Percentiles rank a stretch among this genome's conserved stretches.
Conservation (phyloP, 2,888 invertebrate species). For the Lapara coniferarum region DNA sequence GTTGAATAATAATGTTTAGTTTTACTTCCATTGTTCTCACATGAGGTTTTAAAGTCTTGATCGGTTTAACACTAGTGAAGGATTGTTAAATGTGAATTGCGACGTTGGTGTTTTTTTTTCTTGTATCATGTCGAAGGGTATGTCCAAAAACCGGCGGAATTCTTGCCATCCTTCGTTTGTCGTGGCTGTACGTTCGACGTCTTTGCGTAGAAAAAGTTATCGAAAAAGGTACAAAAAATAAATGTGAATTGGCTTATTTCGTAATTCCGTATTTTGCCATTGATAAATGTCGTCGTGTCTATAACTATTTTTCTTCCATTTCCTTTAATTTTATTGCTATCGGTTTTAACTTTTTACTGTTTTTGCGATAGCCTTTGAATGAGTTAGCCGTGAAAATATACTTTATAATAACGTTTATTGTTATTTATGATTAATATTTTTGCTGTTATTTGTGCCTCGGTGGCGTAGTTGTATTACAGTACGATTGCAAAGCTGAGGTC, state of each 20-base stretch:
- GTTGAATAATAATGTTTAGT: conserved; percentile 39
- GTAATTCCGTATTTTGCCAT: conserved; percentile 29
- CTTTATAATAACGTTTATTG: not conserved
- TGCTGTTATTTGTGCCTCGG: conserved; percentile 28
- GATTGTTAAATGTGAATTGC: conserved; percentile 1
- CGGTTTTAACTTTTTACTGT: too few species aligned
- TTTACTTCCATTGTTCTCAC: conserved; percentile 40
- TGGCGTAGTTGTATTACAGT: too few species aligned
- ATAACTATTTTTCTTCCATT: too few species aligned
- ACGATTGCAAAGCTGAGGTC: too few species aligned
- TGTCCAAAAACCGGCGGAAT: conserved; percentile 36
- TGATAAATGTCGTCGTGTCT: too few species aligned
- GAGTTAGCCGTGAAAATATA: too few species aligned
- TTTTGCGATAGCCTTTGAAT: too few species aligned
- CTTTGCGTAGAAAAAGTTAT: conserved; percentile 47
- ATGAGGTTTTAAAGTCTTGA: conserved; percentile 28
- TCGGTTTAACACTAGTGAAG: not conserved
- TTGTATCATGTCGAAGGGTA: conserved; percentile 40
- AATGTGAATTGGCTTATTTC: not conserved
- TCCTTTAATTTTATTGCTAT: too few species aligned
- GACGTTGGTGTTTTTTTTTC: not conserved
- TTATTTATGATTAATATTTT: conserved; percentile 23
- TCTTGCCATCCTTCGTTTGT: conserved; percentile 38
- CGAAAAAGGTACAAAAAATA: conserved; percentile 44
- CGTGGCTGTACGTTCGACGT: conserved; percentile 41